Evolutionary conservation across 2,113 vertebrate genomes (phyloP).

Genomic region (Prunella fulvescens): DNA sequence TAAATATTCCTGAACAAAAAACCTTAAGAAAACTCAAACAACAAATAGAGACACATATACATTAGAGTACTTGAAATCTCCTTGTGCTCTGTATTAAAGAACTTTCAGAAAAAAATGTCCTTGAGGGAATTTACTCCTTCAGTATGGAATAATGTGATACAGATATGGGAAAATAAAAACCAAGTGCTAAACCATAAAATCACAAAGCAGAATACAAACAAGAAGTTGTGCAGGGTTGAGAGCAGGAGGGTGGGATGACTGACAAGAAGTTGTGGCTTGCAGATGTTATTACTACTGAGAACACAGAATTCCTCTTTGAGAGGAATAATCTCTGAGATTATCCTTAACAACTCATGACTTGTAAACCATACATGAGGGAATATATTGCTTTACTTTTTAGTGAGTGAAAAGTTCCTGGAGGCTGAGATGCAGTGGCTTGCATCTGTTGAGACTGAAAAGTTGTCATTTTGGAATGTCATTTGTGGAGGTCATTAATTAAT

Average conservation of each 20-base stretch:
- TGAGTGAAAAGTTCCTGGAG: background rate
- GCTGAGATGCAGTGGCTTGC: background rate
- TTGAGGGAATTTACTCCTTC: background rate
- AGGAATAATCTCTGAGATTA: background rate
- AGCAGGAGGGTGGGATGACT: background rate
- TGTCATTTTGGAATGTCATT: background rate
- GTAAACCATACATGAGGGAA: background rate
- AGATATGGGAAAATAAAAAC: background rate
- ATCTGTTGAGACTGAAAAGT: background rate
- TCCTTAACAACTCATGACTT: background rate
- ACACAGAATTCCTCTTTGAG: background rate
- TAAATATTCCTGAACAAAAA: background rate
- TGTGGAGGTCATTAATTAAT: background rate
- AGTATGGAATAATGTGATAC: background rate
- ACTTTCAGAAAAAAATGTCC: background rate
- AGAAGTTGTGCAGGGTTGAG: background rate
- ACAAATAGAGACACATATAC: background rate
- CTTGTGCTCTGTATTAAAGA: background rate
- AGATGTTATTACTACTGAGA: background rate
- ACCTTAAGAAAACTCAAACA: background rate
- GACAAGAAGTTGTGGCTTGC: background rate
- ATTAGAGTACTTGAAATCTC: background rate
- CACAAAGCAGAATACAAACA: background rate
- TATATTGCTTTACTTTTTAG: background rate
- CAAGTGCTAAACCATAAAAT: background rate